phyloP scores from a whole-genome alignment of 2,888 invertebrate genomes.

The Macaria liturata region DNA sequence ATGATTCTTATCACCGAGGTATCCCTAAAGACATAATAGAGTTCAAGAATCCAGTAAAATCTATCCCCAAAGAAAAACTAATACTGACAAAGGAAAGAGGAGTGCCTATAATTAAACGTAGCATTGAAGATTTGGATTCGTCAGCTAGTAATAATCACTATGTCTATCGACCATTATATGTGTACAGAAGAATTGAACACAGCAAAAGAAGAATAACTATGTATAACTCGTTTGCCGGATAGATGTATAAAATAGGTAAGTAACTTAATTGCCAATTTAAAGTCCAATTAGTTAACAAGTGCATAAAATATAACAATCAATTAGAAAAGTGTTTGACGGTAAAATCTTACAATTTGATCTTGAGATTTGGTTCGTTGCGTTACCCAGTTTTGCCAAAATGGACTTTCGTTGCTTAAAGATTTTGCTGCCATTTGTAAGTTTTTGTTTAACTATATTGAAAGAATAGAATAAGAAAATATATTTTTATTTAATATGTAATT shows the following conservation, averaged over 20 bases:
- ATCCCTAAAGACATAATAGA: background rate
- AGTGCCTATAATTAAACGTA: background rate
- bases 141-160: constrained; percentile 59
- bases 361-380: no score
- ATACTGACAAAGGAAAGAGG: no score
- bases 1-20: constrained; percentile 8
- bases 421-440: constrained; percentile 27
- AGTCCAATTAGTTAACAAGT: constrained; percentile 15
- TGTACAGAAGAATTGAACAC: constrained; percentile 69
- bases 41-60: no score
- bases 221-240: constrained; percentile 73
- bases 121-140: constrained; percentile 46
- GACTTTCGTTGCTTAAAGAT: constrained; percentile 23
- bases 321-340: constrained; percentile 3
- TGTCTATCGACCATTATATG: constrained; percentile 67
- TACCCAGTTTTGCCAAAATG: constrained; percentile 18
- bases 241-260: constrained; percentile 22
- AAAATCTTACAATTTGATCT: background rate
- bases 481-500: background rate
- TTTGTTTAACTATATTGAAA: no score
- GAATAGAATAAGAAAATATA: no score
- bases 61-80: background rate
- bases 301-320: constrained; percentile 18
- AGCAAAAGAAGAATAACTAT: constrained; percentile 69
- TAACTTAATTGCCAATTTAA: background rate